Evolutionary conservation across 2,113 vertebrate species (phyloP).

Genomic region (Condylura cristata): DNA sequence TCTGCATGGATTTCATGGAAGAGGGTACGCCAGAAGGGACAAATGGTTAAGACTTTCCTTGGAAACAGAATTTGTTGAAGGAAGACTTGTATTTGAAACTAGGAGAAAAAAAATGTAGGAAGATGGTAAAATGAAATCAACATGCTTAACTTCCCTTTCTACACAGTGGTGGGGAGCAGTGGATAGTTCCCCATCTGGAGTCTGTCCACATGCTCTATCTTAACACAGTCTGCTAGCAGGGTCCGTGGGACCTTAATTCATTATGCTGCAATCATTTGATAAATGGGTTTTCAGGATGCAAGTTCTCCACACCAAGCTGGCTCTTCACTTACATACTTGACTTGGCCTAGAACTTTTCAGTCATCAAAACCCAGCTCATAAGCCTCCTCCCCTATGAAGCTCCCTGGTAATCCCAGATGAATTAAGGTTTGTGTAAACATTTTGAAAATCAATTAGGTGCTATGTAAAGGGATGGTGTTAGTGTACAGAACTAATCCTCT

Average conservation of each 20-base stretch:
- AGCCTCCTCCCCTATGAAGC: background rate
- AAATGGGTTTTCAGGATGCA: background rate
- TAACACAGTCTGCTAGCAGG: background rate
- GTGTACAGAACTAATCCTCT: background rate
- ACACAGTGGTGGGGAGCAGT: background rate
- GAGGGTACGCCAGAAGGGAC: slow-evolving; percentile 66
- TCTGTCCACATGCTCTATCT: background rate
- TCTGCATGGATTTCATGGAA: slow-evolving; percentile 72
- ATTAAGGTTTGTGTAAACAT: background rate
- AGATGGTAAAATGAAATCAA: slow-evolving; percentile 52
- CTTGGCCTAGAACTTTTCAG: background rate
- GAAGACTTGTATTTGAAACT: slow-evolving; percentile 73
- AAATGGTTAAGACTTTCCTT: slow-evolving; percentile 66
- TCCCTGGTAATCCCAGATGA: background rate
- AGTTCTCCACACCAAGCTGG: background rate
- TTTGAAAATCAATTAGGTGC: background rate
- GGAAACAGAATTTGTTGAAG: slow-evolving; percentile 71
- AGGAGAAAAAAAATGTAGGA: slow-evolving; percentile 80
- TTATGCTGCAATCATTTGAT: background rate
- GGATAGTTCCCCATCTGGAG: background rate
- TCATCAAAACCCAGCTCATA: slow-evolving; percentile 17
- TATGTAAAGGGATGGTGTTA: background rate
- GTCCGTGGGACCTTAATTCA: background rate
- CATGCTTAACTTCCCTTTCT: slow-evolving; percentile 27
- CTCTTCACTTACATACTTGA: background rate